Evolutionary conservation across 2,113 vertebrate genomes (phyloP).

Genomic region (Vulpes ferrilata): DNA sequence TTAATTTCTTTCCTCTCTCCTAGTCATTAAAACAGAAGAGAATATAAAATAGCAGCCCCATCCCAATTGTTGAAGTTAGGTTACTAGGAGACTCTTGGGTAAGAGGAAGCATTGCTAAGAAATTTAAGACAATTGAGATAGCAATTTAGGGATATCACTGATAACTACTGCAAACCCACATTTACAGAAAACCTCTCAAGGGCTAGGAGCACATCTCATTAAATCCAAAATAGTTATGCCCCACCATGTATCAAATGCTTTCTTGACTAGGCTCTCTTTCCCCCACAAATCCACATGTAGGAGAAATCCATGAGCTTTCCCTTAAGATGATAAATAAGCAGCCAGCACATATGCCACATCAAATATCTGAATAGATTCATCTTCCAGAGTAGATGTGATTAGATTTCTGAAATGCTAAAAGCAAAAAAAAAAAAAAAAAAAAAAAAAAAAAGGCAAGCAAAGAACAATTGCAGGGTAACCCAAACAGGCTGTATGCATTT

Average conservation of each 20-base stretch:
- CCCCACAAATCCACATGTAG: neutral
- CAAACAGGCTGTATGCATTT: neutral
- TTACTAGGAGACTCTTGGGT: neutral
- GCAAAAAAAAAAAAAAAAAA: neutral
- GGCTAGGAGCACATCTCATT: neutral
- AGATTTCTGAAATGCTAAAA: constrained; percentile 36
- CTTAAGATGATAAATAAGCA: constrained; percentile 5
- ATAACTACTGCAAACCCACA: neutral
- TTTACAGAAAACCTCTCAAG: neutral
- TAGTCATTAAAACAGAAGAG: constrained; percentile 22
- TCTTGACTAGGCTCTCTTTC: neutral
- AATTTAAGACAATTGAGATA: neutral
- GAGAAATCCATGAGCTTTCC: neutral
- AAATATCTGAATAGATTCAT: constrained; percentile 30
- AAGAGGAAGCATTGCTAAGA: neutral
- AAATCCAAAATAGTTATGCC: neutral
- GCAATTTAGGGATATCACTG: neutral
- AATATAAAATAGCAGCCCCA: neutral
- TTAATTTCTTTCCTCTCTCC: constrained; percentile 1
- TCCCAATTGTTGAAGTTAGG: neutral
- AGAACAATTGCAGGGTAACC: constrained; percentile 8
- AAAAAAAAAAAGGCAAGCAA: neutral
- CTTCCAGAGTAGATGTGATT: neutral
- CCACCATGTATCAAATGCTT: neutral
- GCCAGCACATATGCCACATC: neutral